phyloP scores from a whole-genome alignment of 37 sponge, comb jelly and placozoan species.

The Spongilla lacustris region DNA sequence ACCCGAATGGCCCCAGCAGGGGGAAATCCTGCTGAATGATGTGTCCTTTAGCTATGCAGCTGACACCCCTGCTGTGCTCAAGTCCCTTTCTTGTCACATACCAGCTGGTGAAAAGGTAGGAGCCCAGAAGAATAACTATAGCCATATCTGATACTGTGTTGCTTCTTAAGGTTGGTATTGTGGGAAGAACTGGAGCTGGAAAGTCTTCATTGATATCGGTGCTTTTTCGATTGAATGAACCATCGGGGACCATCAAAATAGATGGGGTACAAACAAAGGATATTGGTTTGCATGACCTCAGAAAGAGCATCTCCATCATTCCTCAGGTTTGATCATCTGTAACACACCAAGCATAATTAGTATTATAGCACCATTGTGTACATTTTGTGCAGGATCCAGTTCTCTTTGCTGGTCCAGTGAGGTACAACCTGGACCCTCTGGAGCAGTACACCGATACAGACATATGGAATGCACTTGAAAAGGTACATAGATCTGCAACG shows the following conservation, averaged over 20 bases:
- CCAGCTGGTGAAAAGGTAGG: conserved; percentile 64
- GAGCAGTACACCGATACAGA: conserved; percentile 60
- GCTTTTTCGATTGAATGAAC: conserved; percentile 87
- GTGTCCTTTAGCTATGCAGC: conserved; percentile 43
- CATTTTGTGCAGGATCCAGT: conserved; percentile 95
- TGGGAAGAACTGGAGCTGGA: conserved; percentile 95
- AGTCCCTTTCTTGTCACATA: conserved; percentile 49
- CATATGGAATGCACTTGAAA: conserved; percentile 84
- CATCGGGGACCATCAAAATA: conserved; percentile 70
- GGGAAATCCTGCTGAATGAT: conserved; percentile 40
- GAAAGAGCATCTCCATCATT: conserved; percentile 83
- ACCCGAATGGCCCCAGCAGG: conserved; percentile 65
- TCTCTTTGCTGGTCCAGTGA: conserved; percentile 86
- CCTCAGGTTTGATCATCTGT: conserved; percentile 66
- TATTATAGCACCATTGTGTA: too few relatives aligned
- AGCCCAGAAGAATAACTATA: too few relatives aligned
- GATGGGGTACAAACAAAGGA: conserved; percentile 74
- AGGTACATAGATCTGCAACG: conserved; percentile 18
- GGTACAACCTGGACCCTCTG: conserved; percentile 93
- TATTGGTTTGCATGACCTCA: conserved; percentile 81
- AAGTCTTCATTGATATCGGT: conserved; percentile 87
- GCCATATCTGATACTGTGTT: too few relatives aligned
- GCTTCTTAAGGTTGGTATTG: conserved; percentile 86
- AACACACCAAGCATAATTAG: too few relatives aligned
- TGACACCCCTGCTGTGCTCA: conserved; percentile 58